These are phyloP conservation scores for Hecatera dysodea DNA, from an alignment of 2,888 invertebrate genomes.

Conservation along the genomic window DNA sequence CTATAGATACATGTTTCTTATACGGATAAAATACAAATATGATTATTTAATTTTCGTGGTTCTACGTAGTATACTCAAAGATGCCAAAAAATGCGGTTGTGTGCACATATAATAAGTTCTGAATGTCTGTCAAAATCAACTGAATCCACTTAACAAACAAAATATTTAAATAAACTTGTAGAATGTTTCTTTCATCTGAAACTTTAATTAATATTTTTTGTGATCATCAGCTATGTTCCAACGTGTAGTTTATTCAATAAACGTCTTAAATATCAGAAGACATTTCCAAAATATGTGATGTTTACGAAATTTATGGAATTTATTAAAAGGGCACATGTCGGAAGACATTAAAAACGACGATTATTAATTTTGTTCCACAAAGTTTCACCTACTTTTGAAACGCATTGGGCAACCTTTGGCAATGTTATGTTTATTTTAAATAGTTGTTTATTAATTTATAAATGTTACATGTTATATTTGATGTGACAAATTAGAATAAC, in stretches of 20 bases:
- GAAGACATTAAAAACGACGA: slow-evolving; percentile 59
- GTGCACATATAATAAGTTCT: background rate
- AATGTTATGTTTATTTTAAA: slow-evolving; percentile 49
- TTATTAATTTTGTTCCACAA: slow-evolving; percentile 59
- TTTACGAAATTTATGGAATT: slow-evolving; percentile 58
- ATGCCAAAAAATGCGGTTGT: background rate
- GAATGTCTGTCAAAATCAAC: background rate
- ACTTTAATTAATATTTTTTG: slow-evolving; percentile 36
- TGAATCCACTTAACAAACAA: slow-evolving; percentile 1
- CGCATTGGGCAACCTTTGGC: slow-evolving; percentile 44
- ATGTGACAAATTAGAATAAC: slow-evolving; percentile 48
- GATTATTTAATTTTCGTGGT: background rate
- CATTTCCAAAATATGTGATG: slow-evolving; percentile 45
- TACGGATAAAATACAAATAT: too few relatives aligned
- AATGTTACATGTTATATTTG: slow-evolving; percentile 23
- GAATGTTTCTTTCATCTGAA: slow-evolving; percentile 18
- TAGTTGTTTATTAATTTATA: slow-evolving; percentile 33
- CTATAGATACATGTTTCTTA: background rate
- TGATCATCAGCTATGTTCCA: slow-evolving; percentile 48
- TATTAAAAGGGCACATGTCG: slow-evolving; percentile 51
- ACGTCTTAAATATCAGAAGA: slow-evolving; percentile 45
- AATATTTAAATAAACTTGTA: background rate
- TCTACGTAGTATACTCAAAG: background rate
- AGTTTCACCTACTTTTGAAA: slow-evolving; percentile 54
- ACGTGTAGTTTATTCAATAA: slow-evolving; percentile 56